Percentiles rank a stretch among this genome's conserved stretches.
phyloP scores from a whole-genome alignment of 2,113 vertebrate genomes.

The Gymnarchus niloticus region DNA sequence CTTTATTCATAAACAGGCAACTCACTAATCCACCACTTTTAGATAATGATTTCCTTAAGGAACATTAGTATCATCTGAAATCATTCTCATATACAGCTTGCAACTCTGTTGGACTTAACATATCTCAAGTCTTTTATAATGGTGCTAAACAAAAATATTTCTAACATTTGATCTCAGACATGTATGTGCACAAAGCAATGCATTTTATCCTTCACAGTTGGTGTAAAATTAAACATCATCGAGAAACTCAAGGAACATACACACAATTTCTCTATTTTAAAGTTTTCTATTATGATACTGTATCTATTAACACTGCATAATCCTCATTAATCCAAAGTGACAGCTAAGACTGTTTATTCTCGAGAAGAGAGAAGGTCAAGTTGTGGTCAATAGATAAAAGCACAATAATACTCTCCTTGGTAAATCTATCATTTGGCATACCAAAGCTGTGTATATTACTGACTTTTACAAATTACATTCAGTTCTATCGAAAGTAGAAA shows the following conservation, averaged over 20 bases:
- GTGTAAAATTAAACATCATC: neutral
- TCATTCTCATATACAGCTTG: no score
- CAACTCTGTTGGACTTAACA: neutral
- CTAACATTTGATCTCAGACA: neutral
- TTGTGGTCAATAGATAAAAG: conserved; percentile 6
- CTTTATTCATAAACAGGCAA: no score
- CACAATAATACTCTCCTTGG: neutral
- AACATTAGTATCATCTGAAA: no score
- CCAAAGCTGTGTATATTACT: neutral
- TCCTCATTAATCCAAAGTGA: neutral
- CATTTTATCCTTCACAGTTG: neutral
- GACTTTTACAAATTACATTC: neutral
- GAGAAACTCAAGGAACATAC: neutral
- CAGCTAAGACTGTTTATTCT: neutral
- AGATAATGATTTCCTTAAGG: no score
- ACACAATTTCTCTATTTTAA: neutral
- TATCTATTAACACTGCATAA: neutral
- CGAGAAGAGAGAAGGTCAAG: neutral
- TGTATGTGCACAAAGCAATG: neutral
- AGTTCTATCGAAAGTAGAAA: neutral
- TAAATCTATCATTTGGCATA: neutral
- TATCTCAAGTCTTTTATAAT: neutral
- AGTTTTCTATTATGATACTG: neutral
- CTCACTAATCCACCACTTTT: no score
- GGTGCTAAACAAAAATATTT: neutral